These are phyloP conservation scores for Zaprionus obscuricornis DNA, from an alignment of 2,888 invertebrate species.

Conservation along the genomic window DNA sequence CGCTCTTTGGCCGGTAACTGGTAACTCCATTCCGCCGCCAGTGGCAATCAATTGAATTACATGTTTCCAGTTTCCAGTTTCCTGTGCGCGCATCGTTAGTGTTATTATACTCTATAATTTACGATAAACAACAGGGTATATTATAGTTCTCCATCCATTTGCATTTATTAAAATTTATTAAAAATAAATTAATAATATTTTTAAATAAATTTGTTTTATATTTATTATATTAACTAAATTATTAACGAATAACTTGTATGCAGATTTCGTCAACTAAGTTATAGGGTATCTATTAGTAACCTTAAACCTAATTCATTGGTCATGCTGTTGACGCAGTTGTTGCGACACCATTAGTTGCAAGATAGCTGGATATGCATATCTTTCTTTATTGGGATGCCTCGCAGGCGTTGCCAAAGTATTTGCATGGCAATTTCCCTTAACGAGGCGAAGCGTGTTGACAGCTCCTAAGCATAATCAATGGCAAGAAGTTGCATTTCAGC, in stretches of 20 bases:
- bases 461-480: conserved; percentile 59
- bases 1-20: conserved; percentile 17
- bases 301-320: not conserved
- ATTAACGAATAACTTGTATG: too few relatives aligned
- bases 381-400: conserved; percentile 33
- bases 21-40: conserved; percentile 39
- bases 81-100: conserved; percentile 69
- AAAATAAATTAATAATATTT: too few relatives aligned
- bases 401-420: conserved; percentile 45
- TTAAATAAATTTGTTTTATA: too few relatives aligned
- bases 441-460: conserved; percentile 54
- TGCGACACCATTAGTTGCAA: conserved; percentile 44
- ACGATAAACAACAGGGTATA: conserved; percentile 1
- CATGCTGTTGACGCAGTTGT: conserved; percentile 13
- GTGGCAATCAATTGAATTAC: conserved; percentile 72
- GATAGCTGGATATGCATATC: conserved; percentile 28
- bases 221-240: too few relatives aligned
- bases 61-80: conserved; percentile 64
- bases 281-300: conserved; percentile 3
- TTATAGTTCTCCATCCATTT: too few relatives aligned
- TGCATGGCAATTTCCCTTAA: conserved; percentile 71
- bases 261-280: too few relatives aligned
- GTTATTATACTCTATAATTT: conserved; percentile 20
- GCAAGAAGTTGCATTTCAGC: conserved; percentile 37
- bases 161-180: too few relatives aligned